phyloP scores from a whole-genome alignment of 1,140 invertebrate genomes.

The Zaprionus nigranus region DNA sequence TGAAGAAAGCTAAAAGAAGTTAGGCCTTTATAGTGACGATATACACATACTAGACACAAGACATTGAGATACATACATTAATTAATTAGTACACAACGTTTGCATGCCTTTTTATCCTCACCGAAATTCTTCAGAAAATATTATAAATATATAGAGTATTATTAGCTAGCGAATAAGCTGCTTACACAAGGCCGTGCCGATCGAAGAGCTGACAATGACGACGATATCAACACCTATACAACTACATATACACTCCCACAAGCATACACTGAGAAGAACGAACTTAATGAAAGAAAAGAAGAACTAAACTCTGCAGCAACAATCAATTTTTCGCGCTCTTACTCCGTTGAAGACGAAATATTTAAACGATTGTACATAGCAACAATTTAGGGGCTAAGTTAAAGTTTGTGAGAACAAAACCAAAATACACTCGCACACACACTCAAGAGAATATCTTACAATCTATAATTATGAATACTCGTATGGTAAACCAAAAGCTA shows the following conservation, averaged over 20 bases:
- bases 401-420: constrained; percentile 12
- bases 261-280: constrained; percentile 16
- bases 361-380: constrained; percentile 55
- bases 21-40: constrained; percentile 6
- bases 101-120: constrained; percentile 62
- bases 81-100: constrained; percentile 34
- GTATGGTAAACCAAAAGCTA: constrained; percentile 26
- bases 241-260: constrained; percentile 39
- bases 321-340: constrained; percentile 77
- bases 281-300: constrained; percentile 32
- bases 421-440: constrained; percentile 19
- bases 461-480: constrained; percentile 17
- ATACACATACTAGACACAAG: constrained; percentile 26
- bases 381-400: constrained; percentile 40
- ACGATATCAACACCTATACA: constrained; percentile 43
- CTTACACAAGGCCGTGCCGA: constrained; percentile 14
- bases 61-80: constrained; percentile 22
- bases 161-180: constrained; percentile 26
- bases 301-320: constrained; percentile 62
- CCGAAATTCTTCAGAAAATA: constrained; percentile 32
- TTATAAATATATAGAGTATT: constrained; percentile 15
- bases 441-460: constrained; percentile 24
- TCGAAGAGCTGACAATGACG: constrained; percentile 8
- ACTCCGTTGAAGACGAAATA: constrained; percentile 38
- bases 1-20: neutral